Conservation (phyloP, 2,888 invertebrate species). For the Sisyra terminalis region DNA sequence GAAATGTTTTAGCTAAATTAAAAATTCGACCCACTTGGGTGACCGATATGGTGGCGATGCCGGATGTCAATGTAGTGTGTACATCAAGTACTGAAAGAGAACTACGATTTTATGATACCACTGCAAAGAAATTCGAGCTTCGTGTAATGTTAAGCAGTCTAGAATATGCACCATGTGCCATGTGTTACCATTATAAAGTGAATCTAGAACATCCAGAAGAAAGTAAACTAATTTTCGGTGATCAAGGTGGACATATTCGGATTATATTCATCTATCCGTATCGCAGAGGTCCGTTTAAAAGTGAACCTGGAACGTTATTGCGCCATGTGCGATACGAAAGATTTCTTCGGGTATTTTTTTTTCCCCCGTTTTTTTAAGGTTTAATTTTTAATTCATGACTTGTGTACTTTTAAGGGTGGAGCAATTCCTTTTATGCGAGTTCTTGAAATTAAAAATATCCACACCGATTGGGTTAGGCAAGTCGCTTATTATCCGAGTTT, state of each 20-base stretch:
- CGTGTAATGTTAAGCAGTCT: slow-evolving; percentile 52
- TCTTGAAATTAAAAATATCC: slow-evolving; percentile 38
- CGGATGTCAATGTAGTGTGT: slow-evolving; percentile 62
- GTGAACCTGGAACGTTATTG: slow-evolving; percentile 42
- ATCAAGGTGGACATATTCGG: slow-evolving; percentile 53
- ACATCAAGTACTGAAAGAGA: slow-evolving; percentile 63
- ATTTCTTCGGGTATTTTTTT: slow-evolving; percentile 27
- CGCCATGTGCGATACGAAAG: slow-evolving; percentile 40
- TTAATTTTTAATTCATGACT: background rate
- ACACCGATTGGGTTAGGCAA: slow-evolving; percentile 52
- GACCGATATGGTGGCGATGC: slow-evolving; percentile 53
- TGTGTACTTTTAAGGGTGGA: slow-evolving; percentile 20
- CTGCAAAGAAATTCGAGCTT: slow-evolving; percentile 53
- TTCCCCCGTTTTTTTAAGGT: background rate
- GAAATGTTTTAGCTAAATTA: slow-evolving; percentile 29
- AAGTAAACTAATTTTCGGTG: slow-evolving; percentile 53
- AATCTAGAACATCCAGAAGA: slow-evolving; percentile 32
- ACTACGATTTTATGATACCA: slow-evolving; percentile 64
- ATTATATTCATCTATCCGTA: slow-evolving; percentile 43
- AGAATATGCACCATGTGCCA: slow-evolving; percentile 35
- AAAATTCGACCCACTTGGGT: slow-evolving; percentile 53
- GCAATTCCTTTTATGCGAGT: slow-evolving; percentile 31
- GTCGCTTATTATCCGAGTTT: slow-evolving; percentile 49
- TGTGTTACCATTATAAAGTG: slow-evolving; percentile 43
- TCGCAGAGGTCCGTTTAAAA: slow-evolving; percentile 53